Base-by-base conservation (phyloP, 2,888 invertebrate species). In the Monochamus alternatus region DNA sequence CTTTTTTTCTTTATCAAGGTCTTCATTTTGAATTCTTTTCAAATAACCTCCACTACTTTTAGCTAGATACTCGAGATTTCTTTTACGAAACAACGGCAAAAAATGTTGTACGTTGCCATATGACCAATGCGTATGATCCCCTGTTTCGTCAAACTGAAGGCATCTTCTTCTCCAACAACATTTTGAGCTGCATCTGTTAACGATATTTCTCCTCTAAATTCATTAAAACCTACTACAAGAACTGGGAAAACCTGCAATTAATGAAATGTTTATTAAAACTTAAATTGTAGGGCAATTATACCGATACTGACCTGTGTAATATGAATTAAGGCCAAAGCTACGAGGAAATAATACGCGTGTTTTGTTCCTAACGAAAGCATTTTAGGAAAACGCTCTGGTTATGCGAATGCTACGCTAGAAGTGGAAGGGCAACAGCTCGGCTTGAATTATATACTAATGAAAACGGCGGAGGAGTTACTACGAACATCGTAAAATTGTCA, bases 391-490 rank as follows among this genome's bases (percentile, higher is more conserved):
- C 38, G 38, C 38, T 7, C 38, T 38, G 38, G 38, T 38, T 38
- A 38, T 38, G 4, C 38, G 38, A 38, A 38, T 38, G 4, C 4
- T 38, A 38, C 38, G 38, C 47, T 12, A 9, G 47, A 47, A 47
- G 9, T 47, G 47, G 47, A 47, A 47, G 3, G 47, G 10, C 47
- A 47, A 47, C 47, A 47, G 47, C 47, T 47, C 9, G 47, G 8
- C 3, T 10, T 12, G 9, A 47, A 12, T 47, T 47, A 47, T 47
- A 47, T 58, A 58, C 14, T 58, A 43, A 47, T 22, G 44, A 47
- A 64, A 14, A 22, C 10, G 22, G 64, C 47, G 64, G 64, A 64
- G 64, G 64, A 12, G 58, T 14, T 58, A 58, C 22, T 14, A 14
- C 14, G 8, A 7, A 58, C 7, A 30, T 58, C 58, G 30, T 58